Conservation (phyloP, 2,113 vertebrate genomes). For the Pangasianodon gigas region DNA sequence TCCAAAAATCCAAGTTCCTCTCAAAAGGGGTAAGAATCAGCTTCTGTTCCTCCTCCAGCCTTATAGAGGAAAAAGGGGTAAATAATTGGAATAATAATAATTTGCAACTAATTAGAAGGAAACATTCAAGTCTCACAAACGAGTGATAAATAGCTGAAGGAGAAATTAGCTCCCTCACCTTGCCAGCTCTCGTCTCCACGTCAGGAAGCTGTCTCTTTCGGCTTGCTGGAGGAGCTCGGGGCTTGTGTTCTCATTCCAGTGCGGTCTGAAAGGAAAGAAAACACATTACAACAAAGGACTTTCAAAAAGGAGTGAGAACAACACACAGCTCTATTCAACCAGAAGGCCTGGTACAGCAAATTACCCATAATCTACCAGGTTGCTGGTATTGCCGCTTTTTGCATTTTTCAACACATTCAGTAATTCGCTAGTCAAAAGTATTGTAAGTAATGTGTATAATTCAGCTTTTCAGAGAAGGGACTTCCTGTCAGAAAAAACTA, state of each 20-base stretch:
- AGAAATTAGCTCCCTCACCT: constrained; percentile 70
- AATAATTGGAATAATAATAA: neutral
- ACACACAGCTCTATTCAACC: neutral
- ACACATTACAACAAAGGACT: neutral
- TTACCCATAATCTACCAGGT: neutral
- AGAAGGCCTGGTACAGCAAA: neutral
- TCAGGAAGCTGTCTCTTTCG: constrained; percentile 88
- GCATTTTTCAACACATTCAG: neutral
- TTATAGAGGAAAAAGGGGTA: constrained; percentile 32
- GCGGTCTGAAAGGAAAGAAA: constrained; percentile 72
- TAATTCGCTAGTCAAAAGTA: neutral
- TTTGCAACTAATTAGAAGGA: neutral
- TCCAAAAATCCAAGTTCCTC: constrained; percentile 96
- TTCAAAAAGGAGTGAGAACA: neutral
- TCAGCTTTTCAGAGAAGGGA: neutral
- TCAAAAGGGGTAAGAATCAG: constrained; percentile 95
- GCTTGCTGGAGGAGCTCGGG: constrained; percentile 82
- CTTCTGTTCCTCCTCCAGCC: constrained; percentile 92
- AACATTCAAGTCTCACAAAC: neutral
- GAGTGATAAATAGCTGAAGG: neutral
- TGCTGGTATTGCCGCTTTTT: neutral
- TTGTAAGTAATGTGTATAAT: neutral
- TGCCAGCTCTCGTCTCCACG: constrained; percentile 89
- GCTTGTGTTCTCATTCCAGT: constrained; percentile 86
- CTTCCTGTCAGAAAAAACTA: neutral